Conservation (phyloP, 2,888 invertebrate genomes). For the Amiota mariae region DNA sequence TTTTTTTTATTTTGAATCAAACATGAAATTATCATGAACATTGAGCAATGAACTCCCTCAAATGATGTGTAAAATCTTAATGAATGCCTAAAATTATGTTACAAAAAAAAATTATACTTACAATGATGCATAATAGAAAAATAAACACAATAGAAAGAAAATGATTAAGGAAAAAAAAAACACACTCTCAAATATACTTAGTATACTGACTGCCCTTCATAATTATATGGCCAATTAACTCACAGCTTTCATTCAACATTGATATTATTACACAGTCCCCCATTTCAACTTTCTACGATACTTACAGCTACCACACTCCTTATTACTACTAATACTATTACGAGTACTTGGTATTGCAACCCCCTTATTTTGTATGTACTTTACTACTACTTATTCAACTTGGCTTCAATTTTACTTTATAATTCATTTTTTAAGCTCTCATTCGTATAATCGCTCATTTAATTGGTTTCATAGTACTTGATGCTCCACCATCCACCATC, state of each 20-base stretch:
- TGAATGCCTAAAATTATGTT: constrained; percentile 24
- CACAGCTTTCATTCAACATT: neutral
- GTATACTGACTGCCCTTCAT: neutral
- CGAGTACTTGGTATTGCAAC: no score
- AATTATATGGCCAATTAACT: constrained; percentile 19
- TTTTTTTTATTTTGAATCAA: no score
- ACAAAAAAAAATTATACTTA: constrained; percentile 5
- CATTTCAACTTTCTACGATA: neutral
- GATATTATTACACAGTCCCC: neutral
- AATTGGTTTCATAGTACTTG: constrained; percentile 11
- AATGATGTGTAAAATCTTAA: neutral
- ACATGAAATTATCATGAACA: no score
- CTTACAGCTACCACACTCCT: no score
- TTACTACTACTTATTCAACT: neutral
- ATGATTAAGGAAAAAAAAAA: neutral
- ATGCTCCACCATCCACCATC: neutral
- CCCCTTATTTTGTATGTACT: no score
- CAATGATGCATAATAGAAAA: neutral
- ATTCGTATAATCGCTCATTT: constrained; percentile 21
- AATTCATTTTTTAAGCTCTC: neutral
- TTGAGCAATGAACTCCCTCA: neutral
- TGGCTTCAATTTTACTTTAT: constrained; percentile 11
- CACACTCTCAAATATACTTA: no score
- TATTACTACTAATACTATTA: no score
- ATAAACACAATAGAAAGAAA: constrained; percentile 6